phyloP scores from a whole-genome alignment of 1,140 invertebrate species.

The Drosophila mauritiana region DNA sequence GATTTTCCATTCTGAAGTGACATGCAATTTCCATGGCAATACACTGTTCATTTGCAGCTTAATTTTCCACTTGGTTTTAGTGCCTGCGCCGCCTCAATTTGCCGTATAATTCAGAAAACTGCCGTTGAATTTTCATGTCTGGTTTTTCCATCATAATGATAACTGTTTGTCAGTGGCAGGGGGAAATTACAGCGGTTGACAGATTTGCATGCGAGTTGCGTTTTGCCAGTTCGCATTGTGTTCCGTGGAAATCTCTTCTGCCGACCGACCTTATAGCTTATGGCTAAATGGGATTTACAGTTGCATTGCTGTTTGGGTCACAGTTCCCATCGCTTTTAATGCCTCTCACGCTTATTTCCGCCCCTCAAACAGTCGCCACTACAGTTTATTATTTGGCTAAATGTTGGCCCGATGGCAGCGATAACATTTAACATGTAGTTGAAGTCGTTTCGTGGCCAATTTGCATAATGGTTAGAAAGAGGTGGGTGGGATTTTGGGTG shows the following conservation, averaged over 20 bases:
- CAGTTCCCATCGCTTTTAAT: slow-evolving; percentile 27
- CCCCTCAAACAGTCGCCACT: slow-evolving; percentile 8
- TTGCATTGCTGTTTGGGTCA: slow-evolving; percentile 39
- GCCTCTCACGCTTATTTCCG: slow-evolving; percentile 42
- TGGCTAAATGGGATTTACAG: slow-evolving; percentile 34
- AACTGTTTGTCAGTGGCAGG: slow-evolving; percentile 32
- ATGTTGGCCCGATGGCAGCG: slow-evolving; percentile 59
- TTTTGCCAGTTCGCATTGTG: slow-evolving; percentile 41
- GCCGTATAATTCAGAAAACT: slow-evolving; percentile 43
- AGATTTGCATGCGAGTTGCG: slow-evolving; percentile 47
- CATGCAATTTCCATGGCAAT: slow-evolving; percentile 32
- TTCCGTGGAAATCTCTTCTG: slow-evolving; percentile 27
- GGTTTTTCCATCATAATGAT: slow-evolving; percentile 63
- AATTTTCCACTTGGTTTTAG: slow-evolving; percentile 46
- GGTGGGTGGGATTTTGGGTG: slow-evolving; percentile 20
- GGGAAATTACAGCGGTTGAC: slow-evolving; percentile 38
- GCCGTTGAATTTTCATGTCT: slow-evolving; percentile 52
- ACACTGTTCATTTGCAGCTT: slow-evolving; percentile 38
- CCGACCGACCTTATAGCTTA: slow-evolving; percentile 17
- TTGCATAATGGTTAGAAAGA: slow-evolving; percentile 61
- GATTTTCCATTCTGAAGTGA: background rate
- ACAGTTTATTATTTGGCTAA: slow-evolving; percentile 73
- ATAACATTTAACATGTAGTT: slow-evolving; percentile 66
- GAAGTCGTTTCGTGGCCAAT: slow-evolving; percentile 62
- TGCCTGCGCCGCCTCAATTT: slow-evolving; percentile 35